These are phyloP conservation scores for Aplochiton taeniatus DNA, from an alignment of 2,797 vertebrate species.

Conservation along the genomic window DNA sequence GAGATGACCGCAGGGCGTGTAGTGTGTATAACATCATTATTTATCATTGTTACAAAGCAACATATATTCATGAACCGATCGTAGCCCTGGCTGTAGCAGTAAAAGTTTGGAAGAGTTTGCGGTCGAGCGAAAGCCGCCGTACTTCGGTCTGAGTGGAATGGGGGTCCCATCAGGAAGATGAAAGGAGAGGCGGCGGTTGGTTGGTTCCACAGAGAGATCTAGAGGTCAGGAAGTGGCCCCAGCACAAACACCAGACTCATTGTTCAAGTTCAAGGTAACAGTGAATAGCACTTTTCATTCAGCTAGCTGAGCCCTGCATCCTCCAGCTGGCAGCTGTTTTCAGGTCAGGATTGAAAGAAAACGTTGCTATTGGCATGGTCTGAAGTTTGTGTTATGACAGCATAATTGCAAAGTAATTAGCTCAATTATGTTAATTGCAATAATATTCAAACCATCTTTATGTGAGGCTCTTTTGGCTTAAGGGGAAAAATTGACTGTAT, in stretches of 20 bases:
- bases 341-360: conserved; percentile 49
- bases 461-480: conserved; percentile 10
- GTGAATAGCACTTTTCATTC: conserved; percentile 68
- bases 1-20: no score
- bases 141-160: conserved; percentile 46
- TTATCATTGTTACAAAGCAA: background rate
- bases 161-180: conserved; percentile 70
- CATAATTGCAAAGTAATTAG: conserved; percentile 64
- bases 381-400: conserved; percentile 43
- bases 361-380: conserved; percentile 47
- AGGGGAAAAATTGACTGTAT: background rate
- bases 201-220: conserved; percentile 62
- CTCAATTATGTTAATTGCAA: conserved; percentile 54
- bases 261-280: conserved; percentile 79
- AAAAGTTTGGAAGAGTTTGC: conserved; percentile 8
- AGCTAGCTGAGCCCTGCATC: conserved; percentile 43
- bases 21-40: no score
- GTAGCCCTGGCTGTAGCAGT: background rate
- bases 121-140: conserved; percentile 42
- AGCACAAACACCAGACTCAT: conserved; percentile 71
- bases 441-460: conserved; percentile 28
- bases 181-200: conserved; percentile 67
- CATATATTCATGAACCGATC: background rate
- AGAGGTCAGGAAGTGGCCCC: conserved; percentile 74
- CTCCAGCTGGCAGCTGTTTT: conserved; percentile 50